A percentile compares a stretch with the other conserved stretches of the same genome.
Conservation (phyloP, 2,113 vertebrate genomes). For the Nothobranchius furzeri region DNA sequence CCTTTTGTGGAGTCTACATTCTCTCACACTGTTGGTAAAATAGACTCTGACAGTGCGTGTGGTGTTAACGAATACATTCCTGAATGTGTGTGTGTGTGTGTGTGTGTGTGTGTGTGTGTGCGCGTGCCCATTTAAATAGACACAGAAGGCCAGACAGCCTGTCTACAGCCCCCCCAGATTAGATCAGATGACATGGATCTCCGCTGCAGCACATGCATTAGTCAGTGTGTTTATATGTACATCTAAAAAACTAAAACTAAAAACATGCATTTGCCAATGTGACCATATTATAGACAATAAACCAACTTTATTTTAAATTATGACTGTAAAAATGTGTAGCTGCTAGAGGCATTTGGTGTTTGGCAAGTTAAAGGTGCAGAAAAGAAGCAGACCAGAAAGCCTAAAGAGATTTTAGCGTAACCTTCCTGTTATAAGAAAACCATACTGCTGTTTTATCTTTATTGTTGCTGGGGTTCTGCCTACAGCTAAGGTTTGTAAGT, state of each 20-base stretch:
- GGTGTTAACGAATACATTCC: constrained; percentile 72
- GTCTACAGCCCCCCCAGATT: constrained; percentile 65
- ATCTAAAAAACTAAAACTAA: constrained; percentile 6
- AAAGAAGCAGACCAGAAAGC: not conserved
- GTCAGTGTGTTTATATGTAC: constrained; percentile 7
- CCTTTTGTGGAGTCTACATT: constrained; percentile 53
- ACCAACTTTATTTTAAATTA: not conserved
- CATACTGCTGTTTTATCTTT: constrained; percentile 25
- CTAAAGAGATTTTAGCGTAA: not conserved
- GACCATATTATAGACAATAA: no score
- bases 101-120: not conserved
- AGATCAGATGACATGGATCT: constrained; percentile 52
- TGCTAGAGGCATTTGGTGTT: not conserved
- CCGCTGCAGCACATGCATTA: constrained; percentile 19
- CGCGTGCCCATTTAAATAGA: constrained; percentile 63
- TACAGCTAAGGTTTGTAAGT: constrained; percentile 2
- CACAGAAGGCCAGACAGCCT: constrained; percentile 58
- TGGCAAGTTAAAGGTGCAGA: not conserved
- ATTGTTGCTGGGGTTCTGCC: not conserved
- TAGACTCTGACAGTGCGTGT: constrained; percentile 44
- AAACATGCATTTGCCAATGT: no score
- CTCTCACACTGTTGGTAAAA: constrained; percentile 47
- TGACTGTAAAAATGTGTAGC: not conserved
- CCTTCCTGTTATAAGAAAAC: constrained; percentile 23
- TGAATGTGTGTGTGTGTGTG: constrained; percentile 28